Evolutionary conservation across 2,888 invertebrate species (phyloP), one percentile per base, ranked within the genome.

Genomic region (Graphium colonna): DNA sequence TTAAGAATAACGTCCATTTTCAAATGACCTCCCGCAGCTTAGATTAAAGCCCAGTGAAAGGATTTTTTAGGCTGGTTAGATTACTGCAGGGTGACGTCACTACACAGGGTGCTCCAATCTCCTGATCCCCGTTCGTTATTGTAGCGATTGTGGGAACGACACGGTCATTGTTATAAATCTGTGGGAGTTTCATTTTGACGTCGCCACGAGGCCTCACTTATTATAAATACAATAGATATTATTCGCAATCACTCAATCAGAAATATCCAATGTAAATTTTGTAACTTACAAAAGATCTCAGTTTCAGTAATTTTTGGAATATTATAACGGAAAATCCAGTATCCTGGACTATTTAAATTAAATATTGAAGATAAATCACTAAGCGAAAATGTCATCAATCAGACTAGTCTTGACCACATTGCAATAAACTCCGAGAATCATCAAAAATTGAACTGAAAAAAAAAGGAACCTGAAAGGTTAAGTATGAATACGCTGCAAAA

Each of bases 111-210:
- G 77, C 76, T 75, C 71, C n/a, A n/a, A 80, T 82, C 77, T 76
- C 70, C 62, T 83, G 77, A 82, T 82, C 85, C 79, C 78, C 70
- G 65, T 76, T 81, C 73, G 80, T 77, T 77, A 75, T 75, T 71
- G 69, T 69, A 71, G 73, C 73, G 78, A 77, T 81, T 88, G 88
- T 89, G 88, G 89, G 88, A 89, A 87, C 71, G 70, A 75, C 77
- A 77, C 71, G 75, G 79, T 85, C 81, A 81, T 82, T 85, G 78
- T 81, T 82, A 79, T 77, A 79, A 84, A 81, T 82, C 81, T 79
- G 83, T 87, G 88, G 83, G 88, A 87, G 87, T 84, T 79, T 76
- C 78, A 69, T 79, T 86, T 79, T 81, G 79, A 81, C 77, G 68
- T 69, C 63, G 64, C 68, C 67, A 73, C 70, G 64, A 59, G 64